Percentiles rank a stretch among this genome's conserved stretches.
Conservation (phyloP, 30 jellyfish, hydroid and myxozoan genomes). For the Aurelia sp. region DNA sequence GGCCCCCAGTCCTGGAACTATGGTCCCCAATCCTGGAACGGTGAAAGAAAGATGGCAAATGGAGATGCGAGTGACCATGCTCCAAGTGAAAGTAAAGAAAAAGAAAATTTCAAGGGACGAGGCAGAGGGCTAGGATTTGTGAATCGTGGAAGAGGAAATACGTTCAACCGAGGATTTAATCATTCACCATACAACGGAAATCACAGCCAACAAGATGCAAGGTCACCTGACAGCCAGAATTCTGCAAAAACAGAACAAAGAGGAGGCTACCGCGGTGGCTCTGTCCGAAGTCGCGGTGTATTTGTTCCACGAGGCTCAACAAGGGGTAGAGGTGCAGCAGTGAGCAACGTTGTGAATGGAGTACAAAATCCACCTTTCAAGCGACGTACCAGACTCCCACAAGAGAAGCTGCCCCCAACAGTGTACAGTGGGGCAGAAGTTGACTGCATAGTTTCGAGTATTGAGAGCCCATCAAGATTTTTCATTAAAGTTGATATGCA, state of each 20-base stretch:
- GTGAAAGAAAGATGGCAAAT: neutral
- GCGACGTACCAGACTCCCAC: slow-evolving; percentile 32
- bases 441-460: slow-evolving; percentile 4
- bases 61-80: too few relatives aligned
- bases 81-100: neutral
- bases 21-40: neutral
- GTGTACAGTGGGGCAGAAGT: slow-evolving; percentile 42
- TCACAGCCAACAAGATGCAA: neutral
- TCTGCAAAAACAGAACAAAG: neutral
- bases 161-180: neutral
- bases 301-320: slow-evolving; percentile 5
- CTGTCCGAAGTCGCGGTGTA: neutral
- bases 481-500: slow-evolving; percentile 1
- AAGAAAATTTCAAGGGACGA: neutral
- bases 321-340: slow-evolving; percentile 5
- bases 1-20: neutral
- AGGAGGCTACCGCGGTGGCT: slow-evolving; percentile 5
- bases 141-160: neutral
- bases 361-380: neutral
- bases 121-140: neutral
- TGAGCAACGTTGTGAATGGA: neutral
- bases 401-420: slow-evolving; percentile 16
- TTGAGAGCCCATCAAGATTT: slow-evolving; percentile 23
- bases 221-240: neutral
- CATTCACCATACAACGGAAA: neutral